Evolutionary conservation across 2,113 vertebrate genomes (phyloP), one percentile per base, ranked within the genome.

Genomic region (Nematolebias whitei): DNA sequence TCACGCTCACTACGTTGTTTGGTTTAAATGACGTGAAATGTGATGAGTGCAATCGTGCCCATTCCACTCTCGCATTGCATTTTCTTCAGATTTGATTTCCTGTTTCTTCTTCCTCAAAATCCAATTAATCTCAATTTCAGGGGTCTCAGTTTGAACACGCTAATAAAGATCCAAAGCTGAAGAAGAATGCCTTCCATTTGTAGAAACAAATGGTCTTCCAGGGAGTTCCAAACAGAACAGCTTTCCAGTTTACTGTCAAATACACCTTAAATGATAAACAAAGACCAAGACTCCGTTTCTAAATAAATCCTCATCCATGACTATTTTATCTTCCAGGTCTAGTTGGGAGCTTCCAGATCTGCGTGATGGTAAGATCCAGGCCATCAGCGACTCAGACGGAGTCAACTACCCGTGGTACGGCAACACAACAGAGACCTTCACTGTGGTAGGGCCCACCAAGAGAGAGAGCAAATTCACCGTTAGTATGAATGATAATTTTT

Each of bases 401-500:
- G 96, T 98, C 51, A 98, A 98, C 90, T 99, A 99, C 63, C 98
- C 98, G 4, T 99, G 98, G 98, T 99, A 99, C 0, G 98, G 98
- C 43, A 99, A 98, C 90, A 99, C 97, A 35, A 99, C 96, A 0
- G 97, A 99, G 84, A 99, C 97, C 2, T 96, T 93, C 92, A 98
- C 95, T 39, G 85, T 99, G 0, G 93, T 94, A 45, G 97, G 97
- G 4, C 96, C 98, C 79, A 98, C 96, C 48, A 96, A 93, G 89
- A 95, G 94, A 73, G 95, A 97, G 71, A 94, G 91, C 90, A 96
- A 91, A 86, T 98, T 98, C 90, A 93, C 89, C 10, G 94, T 99
- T 86, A 98, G 95, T 87, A 99, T 99, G 98, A 99, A 99, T 2
- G 98, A 99, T 89, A 99, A 99, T 87, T 99, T 99, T 77, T 99